Conservation (phyloP, 1,140 invertebrate genomes). For the Ips nitidus region DNA sequence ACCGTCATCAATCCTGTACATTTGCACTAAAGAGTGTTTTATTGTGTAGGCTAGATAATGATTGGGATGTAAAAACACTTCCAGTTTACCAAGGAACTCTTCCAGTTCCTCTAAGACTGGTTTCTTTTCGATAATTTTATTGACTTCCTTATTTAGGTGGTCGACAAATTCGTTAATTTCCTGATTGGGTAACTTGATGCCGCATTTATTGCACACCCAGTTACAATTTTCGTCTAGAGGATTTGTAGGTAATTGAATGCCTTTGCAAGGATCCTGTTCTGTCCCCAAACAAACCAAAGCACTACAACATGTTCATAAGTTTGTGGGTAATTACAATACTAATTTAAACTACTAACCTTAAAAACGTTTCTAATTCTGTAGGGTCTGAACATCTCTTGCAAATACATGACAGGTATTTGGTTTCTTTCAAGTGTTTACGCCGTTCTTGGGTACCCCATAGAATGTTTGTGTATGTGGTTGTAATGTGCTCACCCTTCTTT, state of each 20-base stretch:
- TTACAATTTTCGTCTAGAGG: slow-evolving; percentile 60
- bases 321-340: not conserved
- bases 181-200: slow-evolving; percentile 56
- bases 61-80: slow-evolving; percentile 65
- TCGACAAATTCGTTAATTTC: slow-evolving; percentile 63
- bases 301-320: slow-evolving; percentile 39
- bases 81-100: slow-evolving; percentile 64
- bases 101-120: slow-evolving; percentile 57
- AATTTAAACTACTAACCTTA: slow-evolving; percentile 44
- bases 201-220: slow-evolving; percentile 67
- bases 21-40: slow-evolving; percentile 65
- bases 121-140: slow-evolving; percentile 57
- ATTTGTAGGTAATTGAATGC: slow-evolving; percentile 59
- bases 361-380: slow-evolving; percentile 63
- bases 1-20: slow-evolving; percentile 59
- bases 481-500: slow-evolving; percentile 58
- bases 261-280: slow-evolving; percentile 43
- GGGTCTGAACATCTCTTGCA: slow-evolving; percentile 65
- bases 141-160: slow-evolving; percentile 62
- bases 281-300: slow-evolving; percentile 64
- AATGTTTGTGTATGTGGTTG: slow-evolving; percentile 67
- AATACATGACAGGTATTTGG: slow-evolving; percentile 67
- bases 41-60: slow-evolving; percentile 67
- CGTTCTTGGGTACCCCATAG: slow-evolving; percentile 66
- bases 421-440: slow-evolving; percentile 59